Conservation (phyloP, 2,797 vertebrate species). For the Myoxocephalus aenaeus region DNA sequence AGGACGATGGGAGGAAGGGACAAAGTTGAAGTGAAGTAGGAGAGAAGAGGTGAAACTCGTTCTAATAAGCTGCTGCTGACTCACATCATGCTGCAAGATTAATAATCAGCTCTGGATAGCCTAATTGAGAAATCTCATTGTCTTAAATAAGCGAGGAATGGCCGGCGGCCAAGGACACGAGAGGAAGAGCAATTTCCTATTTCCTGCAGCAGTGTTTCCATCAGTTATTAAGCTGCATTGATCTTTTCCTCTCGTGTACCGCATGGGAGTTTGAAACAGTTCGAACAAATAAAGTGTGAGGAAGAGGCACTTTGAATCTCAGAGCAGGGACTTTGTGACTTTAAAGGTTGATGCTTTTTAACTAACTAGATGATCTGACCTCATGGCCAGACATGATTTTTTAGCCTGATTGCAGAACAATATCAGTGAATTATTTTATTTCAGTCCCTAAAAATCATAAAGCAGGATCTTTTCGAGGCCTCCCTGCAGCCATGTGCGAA, state of each 20-base stretch:
- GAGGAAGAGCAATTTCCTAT: constrained; percentile 62
- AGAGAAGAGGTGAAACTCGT: constrained; percentile 28
- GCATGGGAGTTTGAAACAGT: constrained; percentile 29
- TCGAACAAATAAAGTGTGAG: constrained; percentile 15
- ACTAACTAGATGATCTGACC: background rate
- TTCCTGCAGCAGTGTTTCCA: constrained; percentile 53
- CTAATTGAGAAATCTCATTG: constrained; percentile 71
- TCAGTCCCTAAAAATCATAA: background rate
- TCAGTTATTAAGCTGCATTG: constrained; percentile 50
- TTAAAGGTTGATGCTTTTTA: constrained; percentile 7
- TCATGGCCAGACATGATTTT: background rate
- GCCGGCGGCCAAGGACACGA: constrained; percentile 58
- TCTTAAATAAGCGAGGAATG: constrained; percentile 56
- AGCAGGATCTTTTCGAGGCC: background rate
- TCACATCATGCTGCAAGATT: constrained; percentile 53
- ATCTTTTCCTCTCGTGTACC: constrained; percentile 28
- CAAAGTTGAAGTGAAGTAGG: constrained; percentile 32
- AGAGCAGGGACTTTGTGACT: background rate
- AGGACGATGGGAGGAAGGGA: background rate
- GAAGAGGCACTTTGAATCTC: constrained; percentile 2
- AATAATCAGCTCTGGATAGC: constrained; percentile 63
- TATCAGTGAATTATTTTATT: background rate
- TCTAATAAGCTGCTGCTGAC: constrained; percentile 55
- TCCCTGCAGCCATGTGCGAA: background rate
- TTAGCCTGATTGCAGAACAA: background rate